Evolutionary conservation across 2,888 invertebrate species (phyloP), one percentile per base, ranked within the genome.

Genomic region (Ormyrus rosae): DNA sequence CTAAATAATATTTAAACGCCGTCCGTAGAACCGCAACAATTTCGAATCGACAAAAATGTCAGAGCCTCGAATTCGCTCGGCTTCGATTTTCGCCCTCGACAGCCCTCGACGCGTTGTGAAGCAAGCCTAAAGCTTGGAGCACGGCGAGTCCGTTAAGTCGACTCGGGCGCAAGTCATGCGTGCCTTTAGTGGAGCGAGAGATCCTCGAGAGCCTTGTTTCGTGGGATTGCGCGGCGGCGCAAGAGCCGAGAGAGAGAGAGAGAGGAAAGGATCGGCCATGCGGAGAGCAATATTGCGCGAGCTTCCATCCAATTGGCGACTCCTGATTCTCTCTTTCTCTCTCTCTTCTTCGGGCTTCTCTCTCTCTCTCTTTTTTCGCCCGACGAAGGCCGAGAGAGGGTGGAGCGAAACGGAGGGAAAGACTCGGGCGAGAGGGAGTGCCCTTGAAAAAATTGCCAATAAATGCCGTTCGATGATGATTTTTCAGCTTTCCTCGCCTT

Each of bases 141-240:
- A 8, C 56, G 19, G 85, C 84, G 86, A 86, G 87, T 88, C 88
- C 87, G 89, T 89, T 90, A 88, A 90, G 88, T 89, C 89, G 88
- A 88, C 88, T 89, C 86, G 84, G 86, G 85, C 86, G 87, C 86
- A 89, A 90, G 88, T 90, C 90, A 88, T 87, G 89, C 90, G 89
- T 89, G 86, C 87, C n/a, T 34, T 53, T 34, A 11, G 11, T 58
- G 48, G 19, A 60, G 53, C 19, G 61, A 45, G 9, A 34, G 55
- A 84, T 84, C 86, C 86, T 90, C 87, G 86, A 90, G 90, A 85
- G 87, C 86, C 89, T 89, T 87, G 90, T 89, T 89, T 89, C 88
- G 88, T 89, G 87, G 87, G 88, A 90, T 89, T 87, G 88, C 85
- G 65, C 5, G n/a, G 65, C 5, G n/a, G 65, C 87, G 51, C 46